Percentiles rank a stretch among this genome's conserved stretches.
Conservation (phyloP, 2,113 vertebrate species). For the Leptobrachium leishanense region DNA sequence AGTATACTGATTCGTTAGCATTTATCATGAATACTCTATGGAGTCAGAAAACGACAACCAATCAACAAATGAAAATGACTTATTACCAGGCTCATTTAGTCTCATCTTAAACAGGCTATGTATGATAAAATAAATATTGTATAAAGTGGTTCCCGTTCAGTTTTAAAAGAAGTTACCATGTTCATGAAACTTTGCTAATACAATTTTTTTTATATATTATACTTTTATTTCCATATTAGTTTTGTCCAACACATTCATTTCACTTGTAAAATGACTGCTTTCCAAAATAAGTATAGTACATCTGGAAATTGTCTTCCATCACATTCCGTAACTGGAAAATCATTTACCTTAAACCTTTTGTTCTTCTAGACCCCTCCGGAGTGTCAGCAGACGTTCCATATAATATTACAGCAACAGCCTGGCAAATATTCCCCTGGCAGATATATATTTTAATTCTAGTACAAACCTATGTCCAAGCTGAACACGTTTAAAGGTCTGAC, state of each 20-base stretch:
- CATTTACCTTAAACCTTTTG: conserved; percentile 51
- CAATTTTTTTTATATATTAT: conserved; percentile 44
- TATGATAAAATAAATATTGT: too few relatives aligned
- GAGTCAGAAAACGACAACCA: too few relatives aligned
- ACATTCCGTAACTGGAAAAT: conserved; percentile 53
- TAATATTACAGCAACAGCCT: conserved; percentile 28
- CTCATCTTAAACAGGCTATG: too few relatives aligned
- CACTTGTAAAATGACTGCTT: conserved; percentile 52
- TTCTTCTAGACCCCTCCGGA: conserved; percentile 48
- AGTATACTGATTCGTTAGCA: too few relatives aligned
- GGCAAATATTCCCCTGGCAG: conserved; percentile 34
- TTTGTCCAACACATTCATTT: conserved; percentile 56
- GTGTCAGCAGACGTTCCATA: conserved; percentile 34
- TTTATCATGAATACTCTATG: too few relatives aligned
- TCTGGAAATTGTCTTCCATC: conserved; percentile 66
- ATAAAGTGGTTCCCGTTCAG: too few relatives aligned
- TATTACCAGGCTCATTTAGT: too few relatives aligned
- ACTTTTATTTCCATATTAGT: conserved; percentile 54
- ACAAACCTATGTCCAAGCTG: conserved; percentile 27
- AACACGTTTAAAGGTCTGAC: not conserved
- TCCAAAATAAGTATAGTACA: conserved; percentile 67
- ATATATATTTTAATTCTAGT: conserved; percentile 43
- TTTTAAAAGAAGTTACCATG: conserved; percentile 34
- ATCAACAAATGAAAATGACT: too few relatives aligned
- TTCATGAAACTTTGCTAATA: conserved; percentile 51